phyloP scores from a whole-genome alignment of 2,888 invertebrate species.

The Acleris sparsana region DNA sequence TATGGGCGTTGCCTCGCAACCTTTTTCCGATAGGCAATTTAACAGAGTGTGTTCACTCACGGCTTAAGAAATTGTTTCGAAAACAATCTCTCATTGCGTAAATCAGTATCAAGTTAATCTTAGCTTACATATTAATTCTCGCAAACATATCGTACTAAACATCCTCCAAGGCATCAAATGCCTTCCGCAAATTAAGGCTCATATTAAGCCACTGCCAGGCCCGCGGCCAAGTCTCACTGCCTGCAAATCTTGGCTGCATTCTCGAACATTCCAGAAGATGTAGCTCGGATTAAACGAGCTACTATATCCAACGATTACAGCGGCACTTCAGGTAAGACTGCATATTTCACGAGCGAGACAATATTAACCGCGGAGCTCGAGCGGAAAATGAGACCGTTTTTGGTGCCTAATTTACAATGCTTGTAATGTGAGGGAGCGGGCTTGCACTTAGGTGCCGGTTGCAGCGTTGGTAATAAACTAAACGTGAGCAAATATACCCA shows the following conservation, averaged over 20 bases:
- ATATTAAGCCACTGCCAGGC: slow-evolving; percentile 73
- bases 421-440: slow-evolving; percentile 69
- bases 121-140: slow-evolving; percentile 15
- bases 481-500: slow-evolving; percentile 62
- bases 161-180: slow-evolving; percentile 52
- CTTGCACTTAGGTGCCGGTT: slow-evolving; percentile 59
- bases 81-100: neutral
- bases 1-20: slow-evolving; percentile 29
- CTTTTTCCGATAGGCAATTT: slow-evolving; percentile 21
- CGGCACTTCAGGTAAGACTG: slow-evolving; percentile 75
- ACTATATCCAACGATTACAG: slow-evolving; percentile 80
- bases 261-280: slow-evolving; percentile 81
- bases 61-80: neutral
- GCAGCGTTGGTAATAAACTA: slow-evolving; percentile 57
- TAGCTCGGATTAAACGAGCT: slow-evolving; percentile 78
- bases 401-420: slow-evolving; percentile 77
- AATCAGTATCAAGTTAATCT: neutral
- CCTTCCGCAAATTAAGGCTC: slow-evolving; percentile 63
- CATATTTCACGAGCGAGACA: slow-evolving; percentile 79
- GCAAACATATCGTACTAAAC: slow-evolving; percentile 19
- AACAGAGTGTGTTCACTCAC: neutral
- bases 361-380: slow-evolving; percentile 84
- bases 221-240: slow-evolving; percentile 75
- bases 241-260: slow-evolving; percentile 79
- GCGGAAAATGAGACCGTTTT: slow-evolving; percentile 84